A percentile compares a stretch with the other conserved stretches of the same genome.
Evolutionary conservation across 2,113 vertebrate genomes (phyloP).

Genomic region (Haemorhous mexicanus): DNA sequence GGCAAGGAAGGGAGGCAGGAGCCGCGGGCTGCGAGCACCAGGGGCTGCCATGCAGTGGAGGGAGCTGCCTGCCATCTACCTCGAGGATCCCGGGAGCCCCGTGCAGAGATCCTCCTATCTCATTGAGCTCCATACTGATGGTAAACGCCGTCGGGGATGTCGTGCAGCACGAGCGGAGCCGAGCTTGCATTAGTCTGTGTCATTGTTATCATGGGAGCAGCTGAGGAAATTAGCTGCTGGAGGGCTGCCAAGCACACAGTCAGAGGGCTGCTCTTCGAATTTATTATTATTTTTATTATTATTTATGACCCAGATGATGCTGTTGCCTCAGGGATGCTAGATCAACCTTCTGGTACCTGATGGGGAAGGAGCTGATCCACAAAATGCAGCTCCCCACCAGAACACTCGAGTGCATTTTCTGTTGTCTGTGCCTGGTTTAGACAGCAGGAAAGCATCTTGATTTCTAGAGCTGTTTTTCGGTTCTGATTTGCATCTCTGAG

Average conservation of each 20-base stretch:
- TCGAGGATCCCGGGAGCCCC: not conserved
- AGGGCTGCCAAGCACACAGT: constrained; percentile 61
- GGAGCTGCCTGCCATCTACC: not conserved
- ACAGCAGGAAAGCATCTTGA: not conserved
- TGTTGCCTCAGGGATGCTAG: constrained; percentile 37
- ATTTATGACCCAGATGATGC: constrained; percentile 63
- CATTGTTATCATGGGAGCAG: constrained; percentile 64
- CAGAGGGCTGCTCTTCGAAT: constrained; percentile 50
- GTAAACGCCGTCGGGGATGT: constrained; percentile 50
- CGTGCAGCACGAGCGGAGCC: not conserved
- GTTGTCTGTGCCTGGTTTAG: not conserved
- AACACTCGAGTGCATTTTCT: not conserved
- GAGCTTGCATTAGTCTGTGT: constrained; percentile 59
- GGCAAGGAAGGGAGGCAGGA: not conserved
- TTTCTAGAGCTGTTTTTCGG: not conserved
- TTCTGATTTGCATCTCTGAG: not conserved
- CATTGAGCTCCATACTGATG: not conserved
- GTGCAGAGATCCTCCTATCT: constrained; percentile 45
- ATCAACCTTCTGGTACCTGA: constrained; percentile 63
- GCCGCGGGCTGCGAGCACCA: not conserved
- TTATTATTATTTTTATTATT: constrained; percentile 65
- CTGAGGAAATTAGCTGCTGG: constrained; percentile 67
- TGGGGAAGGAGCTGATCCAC: constrained; percentile 24
- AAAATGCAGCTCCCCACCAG: not conserved
- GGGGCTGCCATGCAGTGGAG: constrained; percentile 20